Percentiles rank a stretch among this genome's conserved stretches.
Conservation (phyloP, 2,888 invertebrate genomes). For the Julus scandinavius region DNA sequence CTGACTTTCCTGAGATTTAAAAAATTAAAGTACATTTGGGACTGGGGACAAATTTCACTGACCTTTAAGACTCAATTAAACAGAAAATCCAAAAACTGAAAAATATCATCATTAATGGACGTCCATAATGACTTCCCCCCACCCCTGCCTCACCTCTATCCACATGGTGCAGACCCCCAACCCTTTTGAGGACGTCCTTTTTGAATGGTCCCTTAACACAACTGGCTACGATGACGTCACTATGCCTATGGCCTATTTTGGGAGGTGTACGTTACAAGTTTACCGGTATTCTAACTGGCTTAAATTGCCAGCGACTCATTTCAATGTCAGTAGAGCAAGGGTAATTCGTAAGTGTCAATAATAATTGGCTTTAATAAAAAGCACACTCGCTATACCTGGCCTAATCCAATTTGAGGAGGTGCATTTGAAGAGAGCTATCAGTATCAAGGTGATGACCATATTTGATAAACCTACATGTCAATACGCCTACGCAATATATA, state of each 20-base stretch:
- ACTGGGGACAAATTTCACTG: no score
- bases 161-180: no score
- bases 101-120: no score
- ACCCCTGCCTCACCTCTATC: no score
- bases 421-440: slow-evolving; percentile 2
- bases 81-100: no score
- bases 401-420: background rate
- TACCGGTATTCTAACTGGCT: background rate
- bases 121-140: no score
- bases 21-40: no score
- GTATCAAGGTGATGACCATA: slow-evolving; percentile 42
- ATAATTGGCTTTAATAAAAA: background rate
- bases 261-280: background rate
- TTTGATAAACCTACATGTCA: slow-evolving; percentile 31
- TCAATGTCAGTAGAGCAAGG: slow-evolving; percentile 29
- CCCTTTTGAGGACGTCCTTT: no score
- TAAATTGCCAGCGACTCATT: background rate
- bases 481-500: slow-evolving; percentile 19
- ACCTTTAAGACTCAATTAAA: no score
- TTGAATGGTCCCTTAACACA: no score
- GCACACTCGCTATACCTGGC: background rate
- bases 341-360: background rate
- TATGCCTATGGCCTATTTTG: background rate
- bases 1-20: no score
- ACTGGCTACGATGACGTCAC: background rate